phyloP scores from a whole-genome alignment of 2,888 invertebrate genomes.

The Lasius fuliginosus region DNA sequence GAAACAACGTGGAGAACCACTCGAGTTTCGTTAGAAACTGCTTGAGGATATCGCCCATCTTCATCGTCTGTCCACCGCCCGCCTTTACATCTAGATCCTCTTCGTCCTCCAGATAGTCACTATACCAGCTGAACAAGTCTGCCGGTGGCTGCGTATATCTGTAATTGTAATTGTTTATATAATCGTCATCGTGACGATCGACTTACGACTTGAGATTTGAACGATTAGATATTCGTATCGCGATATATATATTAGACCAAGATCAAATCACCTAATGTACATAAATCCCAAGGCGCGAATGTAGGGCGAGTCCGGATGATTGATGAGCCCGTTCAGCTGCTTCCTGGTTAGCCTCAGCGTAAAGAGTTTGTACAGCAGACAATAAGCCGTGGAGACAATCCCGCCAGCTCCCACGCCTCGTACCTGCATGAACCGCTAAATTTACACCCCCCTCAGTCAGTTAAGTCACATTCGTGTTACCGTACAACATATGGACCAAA shows the following conservation, averaged over 20 bases:
- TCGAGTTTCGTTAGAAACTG: slow-evolving; percentile 98
- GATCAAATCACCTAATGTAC: slow-evolving; percentile 89
- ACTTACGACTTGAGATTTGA: not conserved
- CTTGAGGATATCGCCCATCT: slow-evolving; percentile 96
- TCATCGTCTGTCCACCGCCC: slow-evolving; percentile 97
- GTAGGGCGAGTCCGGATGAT: slow-evolving; percentile 98
- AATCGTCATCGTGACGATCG: slow-evolving; percentile 10
- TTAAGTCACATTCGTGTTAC: slow-evolving; percentile 75
- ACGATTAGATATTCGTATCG: not conserved
- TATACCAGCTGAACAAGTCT: slow-evolving; percentile 99
- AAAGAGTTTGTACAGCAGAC: slow-evolving; percentile 99
- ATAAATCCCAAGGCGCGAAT: slow-evolving; percentile 97
- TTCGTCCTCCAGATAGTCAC: slow-evolving; percentile 97
- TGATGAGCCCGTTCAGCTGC: slow-evolving; percentile 97
- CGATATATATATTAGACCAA: not conserved
- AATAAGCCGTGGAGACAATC: slow-evolving; percentile 99
- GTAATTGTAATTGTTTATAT: not conserved
- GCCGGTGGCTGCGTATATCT: slow-evolving; percentile 95
- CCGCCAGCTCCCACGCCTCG: slow-evolving; percentile 99
- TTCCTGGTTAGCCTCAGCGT: slow-evolving; percentile 98
- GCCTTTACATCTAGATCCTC: slow-evolving; percentile 99
- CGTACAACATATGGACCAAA: slow-evolving; percentile 75
- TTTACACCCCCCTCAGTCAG: slow-evolving; percentile 78
- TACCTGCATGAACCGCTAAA: slow-evolving; percentile 89
- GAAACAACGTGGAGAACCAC: slow-evolving; percentile 99